Conservation (phyloP, 1,140 invertebrate genomes). For the Lasaia peninsularis region DNA sequence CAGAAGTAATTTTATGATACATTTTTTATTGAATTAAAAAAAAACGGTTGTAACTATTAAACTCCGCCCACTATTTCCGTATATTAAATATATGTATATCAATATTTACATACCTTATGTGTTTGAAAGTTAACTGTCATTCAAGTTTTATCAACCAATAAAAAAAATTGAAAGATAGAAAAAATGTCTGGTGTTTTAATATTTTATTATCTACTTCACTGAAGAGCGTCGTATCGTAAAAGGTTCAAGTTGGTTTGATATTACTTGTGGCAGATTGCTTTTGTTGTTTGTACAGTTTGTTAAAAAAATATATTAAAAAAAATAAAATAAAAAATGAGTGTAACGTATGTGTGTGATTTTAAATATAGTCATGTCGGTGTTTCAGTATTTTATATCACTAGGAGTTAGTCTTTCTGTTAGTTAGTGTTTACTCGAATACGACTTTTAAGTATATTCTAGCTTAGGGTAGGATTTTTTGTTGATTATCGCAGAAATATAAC, state of each 20-base stretch:
- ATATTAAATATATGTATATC: neutral
- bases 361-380: slow-evolving; percentile 10
- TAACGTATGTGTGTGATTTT: slow-evolving; percentile 12
- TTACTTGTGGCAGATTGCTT: slow-evolving; percentile 6
- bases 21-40: neutral
- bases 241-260: neutral
- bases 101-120: slow-evolving; percentile 1
- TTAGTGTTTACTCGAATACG: slow-evolving; percentile 6
- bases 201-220: too few relatives aligned
- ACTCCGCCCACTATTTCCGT: slow-evolving; percentile 1
- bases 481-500: slow-evolving; percentile 4
- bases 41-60: slow-evolving; percentile 5
- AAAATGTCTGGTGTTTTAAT: too few relatives aligned
- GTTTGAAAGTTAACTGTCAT: slow-evolving; percentile 3
- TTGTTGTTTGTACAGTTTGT: slow-evolving; percentile 10
- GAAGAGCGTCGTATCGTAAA: too few relatives aligned
- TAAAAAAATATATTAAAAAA: slow-evolving; percentile 12
- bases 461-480: neutral
- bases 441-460: neutral
- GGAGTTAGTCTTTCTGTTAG: slow-evolving; percentile 8
- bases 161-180: too few relatives aligned
- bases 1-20: neutral
- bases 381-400: slow-evolving; percentile 8
- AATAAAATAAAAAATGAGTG: slow-evolving; percentile 11
- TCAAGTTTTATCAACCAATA: neutral